Percentiles rank a stretch among this genome's conserved stretches.
phyloP scores from a whole-genome alignment of 2,113 vertebrate species.

The Colossoma macropomum region DNA sequence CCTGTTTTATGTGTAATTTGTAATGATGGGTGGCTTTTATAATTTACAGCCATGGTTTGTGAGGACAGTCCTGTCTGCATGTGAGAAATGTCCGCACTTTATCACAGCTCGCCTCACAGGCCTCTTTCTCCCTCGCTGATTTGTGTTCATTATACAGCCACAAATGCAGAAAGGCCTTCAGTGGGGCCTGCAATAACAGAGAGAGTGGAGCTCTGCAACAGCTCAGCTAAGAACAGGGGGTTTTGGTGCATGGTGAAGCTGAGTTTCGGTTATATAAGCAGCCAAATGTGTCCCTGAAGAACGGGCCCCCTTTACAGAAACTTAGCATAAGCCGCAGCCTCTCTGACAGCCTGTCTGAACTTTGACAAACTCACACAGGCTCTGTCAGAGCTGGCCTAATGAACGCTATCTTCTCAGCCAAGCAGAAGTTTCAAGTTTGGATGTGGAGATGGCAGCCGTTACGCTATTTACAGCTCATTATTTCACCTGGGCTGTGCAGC shows the following conservation, averaged over 20 bases:
- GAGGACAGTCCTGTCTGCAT: conserved; percentile 37
- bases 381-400: conserved; percentile 39
- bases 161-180: conserved; percentile 59
- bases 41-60: conserved; percentile 39
- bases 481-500: neutral
- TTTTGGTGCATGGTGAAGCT: conserved; percentile 4
- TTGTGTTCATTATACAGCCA: conserved; percentile 60
- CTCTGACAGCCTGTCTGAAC: conserved; percentile 40
- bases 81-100: conserved; percentile 54
- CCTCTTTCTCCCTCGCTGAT: conserved; percentile 55
- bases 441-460: conserved; percentile 21
- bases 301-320: conserved; percentile 30
- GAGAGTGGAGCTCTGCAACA: conserved; percentile 46
- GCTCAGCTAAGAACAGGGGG: conserved; percentile 30
- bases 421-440: conserved; percentile 13
- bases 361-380: conserved; percentile 37
- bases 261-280: conserved; percentile 38
- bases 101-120: conserved; percentile 52
- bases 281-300: conserved; percentile 35
- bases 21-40: conserved; percentile 48
- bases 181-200: conserved; percentile 32
- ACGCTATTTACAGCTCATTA: conserved; percentile 22
- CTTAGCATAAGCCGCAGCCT: conserved; percentile 40
- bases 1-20: conserved; percentile 45
- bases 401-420: conserved; percentile 24